Base-by-base conservation (phyloP, 2,113 vertebrate species). In the Gymnogyps californianus region DNA sequence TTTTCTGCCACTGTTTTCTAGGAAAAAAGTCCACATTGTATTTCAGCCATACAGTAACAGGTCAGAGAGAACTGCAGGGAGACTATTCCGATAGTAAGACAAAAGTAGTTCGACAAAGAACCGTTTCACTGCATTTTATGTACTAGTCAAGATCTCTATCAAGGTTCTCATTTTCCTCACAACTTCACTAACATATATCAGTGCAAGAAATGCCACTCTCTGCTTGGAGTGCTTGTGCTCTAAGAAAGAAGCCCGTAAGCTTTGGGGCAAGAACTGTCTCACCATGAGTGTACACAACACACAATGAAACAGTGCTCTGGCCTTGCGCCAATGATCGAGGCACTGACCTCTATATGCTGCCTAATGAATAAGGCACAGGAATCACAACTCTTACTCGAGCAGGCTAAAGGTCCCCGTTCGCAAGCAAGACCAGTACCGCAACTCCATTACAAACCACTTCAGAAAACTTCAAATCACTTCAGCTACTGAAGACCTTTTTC, bases 1-100 rank as follows among this genome's bases (percentile, higher is more conserved):
- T 99, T 99, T 88, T 99, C 99, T 55, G 99, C 98, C 72, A 99
- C 99, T 5, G 99, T 99, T 99, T 99, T 99, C 99, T 99, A 96
- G 52, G 54, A 87, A 88, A 90, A 42, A 58, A 91, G 76, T 71
- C 59, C 1, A n/a, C 25, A 69, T 36, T 5, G 2, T 11, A 72
- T 47, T 71, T 93, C 76, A 97, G 49, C 38, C 49, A 71, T 14
- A 55, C 9, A 25, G 59, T 22, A 85, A 59, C 7, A 76, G 15
- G 24, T 51, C 38, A 85, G 65, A 85, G 32, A 9, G 26, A 61
- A 49, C 22, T 67, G 31, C 40, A 69, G 69, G 47, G 34, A 72
- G 42, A 78, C 49, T 55, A 22, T 22, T 52, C 12, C 26, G n/a
- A 36, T 3, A 70, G n/a, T 32, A 66, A 64, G 55, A 62, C 65